Base-by-base conservation (phyloP, 2,113 vertebrate genomes). In the Riparia riparia region DNA sequence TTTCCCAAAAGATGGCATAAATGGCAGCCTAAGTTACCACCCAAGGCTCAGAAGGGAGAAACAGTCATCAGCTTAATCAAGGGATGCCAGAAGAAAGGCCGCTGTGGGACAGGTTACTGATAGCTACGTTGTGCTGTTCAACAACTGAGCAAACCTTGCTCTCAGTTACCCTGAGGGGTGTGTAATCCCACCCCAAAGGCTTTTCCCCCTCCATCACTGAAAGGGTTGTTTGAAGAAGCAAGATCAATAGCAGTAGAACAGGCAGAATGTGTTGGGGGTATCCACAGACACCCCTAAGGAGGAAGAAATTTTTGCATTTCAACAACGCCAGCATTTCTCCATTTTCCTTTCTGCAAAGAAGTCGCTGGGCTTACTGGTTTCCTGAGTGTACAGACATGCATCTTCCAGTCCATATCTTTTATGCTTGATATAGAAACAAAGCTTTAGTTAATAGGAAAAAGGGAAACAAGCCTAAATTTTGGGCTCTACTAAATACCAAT, bases 361-460 rank as follows among this genome's bases (percentile, higher is more conserved):
- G 26, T 3, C 7, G 1, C n/a, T 65, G 51, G 19, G 44, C 42
- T 60, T 41, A 56, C 25, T 45, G 28, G 2, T 80, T 94, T 82
- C 41, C 71, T 45, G 14, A 60, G 21, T 74, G 11, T 31, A 12
- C 51, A 32, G 37, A 54, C 11, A 15, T 24, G 61, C 24, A 42
- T 58, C 42, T 89, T 77, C 61, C 54, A 34, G 31, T 31, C 24
- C 54, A 70, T 11, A 51, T 24, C 3, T 82, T 84, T 32, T 51
- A 54, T 29, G 25, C 14, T 32, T 84, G 14, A 11, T 10, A 26
- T 44, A 82, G 54, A 95, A 97, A 95, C 64, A 95, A 95, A 91
- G 81, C 64, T 93, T 97, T 97, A 97, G 74, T 90, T 95, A 97
- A 97, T 8, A 94, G 92, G 71, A 90, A 91, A 95, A 94, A 97